A percentile compares a stretch with the other conserved stretches of the same genome.
Conservation (phyloP, 2,113 vertebrate species). For the Dendrocopos noguchii region DNA sequence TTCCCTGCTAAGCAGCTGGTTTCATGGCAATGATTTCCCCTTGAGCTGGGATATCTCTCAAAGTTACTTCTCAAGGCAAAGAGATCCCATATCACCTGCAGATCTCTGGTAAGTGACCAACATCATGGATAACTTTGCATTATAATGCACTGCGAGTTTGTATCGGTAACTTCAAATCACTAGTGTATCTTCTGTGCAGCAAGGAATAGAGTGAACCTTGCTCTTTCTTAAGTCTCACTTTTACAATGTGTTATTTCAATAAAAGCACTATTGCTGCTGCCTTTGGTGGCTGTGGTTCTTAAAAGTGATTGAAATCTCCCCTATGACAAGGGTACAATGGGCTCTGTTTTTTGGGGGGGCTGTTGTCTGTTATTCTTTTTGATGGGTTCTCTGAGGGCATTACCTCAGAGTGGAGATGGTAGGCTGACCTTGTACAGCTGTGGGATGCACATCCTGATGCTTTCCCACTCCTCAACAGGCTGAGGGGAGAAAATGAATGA, state of each 20-base stretch:
- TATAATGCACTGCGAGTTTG: background rate
- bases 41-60: background rate
- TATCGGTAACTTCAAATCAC: background rate
- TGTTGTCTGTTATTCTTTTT: background rate
- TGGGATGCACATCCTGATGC: background rate
- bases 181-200: background rate
- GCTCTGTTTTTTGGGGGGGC: too few species aligned
- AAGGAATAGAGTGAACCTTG: background rate
- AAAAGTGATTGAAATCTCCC: background rate
- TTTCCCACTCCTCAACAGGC: background rate
- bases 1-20: background rate
- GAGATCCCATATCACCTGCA: background rate
- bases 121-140: accelerated
- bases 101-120: background rate
- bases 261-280: background rate
- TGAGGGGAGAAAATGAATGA: background rate
- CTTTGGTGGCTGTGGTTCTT: background rate
- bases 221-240: background rate
- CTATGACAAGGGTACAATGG: accelerated
- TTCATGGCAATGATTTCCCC: background rate
- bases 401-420: background rate
- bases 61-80: background rate
- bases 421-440: background rate
- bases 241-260: background rate
- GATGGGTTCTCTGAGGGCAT: background rate